These are phyloP conservation scores for Eonycteris spelaea DNA, from an alignment of 2,113 vertebrate species.

Conservation along the genomic window DNA sequence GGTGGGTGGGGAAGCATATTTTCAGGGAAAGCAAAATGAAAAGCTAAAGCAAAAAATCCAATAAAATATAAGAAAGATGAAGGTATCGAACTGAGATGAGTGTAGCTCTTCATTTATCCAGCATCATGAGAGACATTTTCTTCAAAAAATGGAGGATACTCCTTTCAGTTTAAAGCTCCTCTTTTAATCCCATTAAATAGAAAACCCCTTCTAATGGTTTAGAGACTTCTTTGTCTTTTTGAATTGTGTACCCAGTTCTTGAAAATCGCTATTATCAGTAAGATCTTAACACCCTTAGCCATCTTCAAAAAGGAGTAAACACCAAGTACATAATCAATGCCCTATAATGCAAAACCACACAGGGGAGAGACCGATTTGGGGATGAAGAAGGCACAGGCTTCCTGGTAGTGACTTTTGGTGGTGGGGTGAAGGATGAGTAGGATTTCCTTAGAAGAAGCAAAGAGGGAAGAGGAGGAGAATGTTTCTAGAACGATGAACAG, in stretches of 20 bases:
- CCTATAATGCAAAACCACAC: neutral
- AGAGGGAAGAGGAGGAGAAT: neutral
- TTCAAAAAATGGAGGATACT: neutral
- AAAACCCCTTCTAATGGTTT: neutral
- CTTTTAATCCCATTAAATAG: neutral
- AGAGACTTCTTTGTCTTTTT: neutral
- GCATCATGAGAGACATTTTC: neutral
- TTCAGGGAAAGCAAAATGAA: neutral
- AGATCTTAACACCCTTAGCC: neutral
- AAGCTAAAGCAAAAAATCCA: neutral
- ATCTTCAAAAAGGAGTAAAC: neutral
- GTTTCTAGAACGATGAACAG: neutral
- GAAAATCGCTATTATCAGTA: conserved; percentile 2
- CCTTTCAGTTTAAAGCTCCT: neutral
- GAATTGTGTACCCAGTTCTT: neutral
- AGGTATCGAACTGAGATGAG: neutral
- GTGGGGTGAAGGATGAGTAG: neutral
- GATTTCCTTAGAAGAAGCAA: neutral
- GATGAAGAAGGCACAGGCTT: neutral
- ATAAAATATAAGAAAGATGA: neutral
- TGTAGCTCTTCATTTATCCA: neutral
- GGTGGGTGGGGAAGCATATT: neutral
- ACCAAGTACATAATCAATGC: neutral
- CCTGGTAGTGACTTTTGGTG: neutral
- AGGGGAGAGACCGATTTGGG: neutral